phyloP scores from a whole-genome alignment of 2,797 vertebrate genomes.

The Ispidina lecontei region DNA sequence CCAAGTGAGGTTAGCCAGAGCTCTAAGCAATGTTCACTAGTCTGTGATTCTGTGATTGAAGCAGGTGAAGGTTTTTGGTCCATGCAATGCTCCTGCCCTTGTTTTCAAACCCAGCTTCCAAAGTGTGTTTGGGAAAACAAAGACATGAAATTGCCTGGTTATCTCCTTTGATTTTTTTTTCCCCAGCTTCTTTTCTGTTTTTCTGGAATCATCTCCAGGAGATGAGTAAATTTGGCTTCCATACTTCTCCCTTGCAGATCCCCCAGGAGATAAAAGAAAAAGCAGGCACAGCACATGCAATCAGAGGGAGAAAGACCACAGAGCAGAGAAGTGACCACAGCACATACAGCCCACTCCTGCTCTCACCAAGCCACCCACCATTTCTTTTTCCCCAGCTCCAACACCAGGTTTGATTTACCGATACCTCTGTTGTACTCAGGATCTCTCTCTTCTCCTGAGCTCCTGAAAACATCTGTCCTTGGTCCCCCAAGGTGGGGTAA shows the following conservation, averaged over 20 bases:
- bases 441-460: neutral
- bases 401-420: neutral
- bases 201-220: neutral
- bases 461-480: neutral
- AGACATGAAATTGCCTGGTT: neutral
- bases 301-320: neutral
- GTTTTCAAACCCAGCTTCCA: neutral
- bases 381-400: neutral
- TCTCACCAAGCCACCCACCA: neutral
- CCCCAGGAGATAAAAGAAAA: neutral
- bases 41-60: neutral
- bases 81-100: neutral
- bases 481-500: fast-evolving
- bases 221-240: neutral
- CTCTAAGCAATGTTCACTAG: neutral
- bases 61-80: neutral
- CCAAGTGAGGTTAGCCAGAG: neutral
- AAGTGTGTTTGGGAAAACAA: neutral
- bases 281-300: no score
- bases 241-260: neutral
- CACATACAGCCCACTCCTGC: fast-evolving
- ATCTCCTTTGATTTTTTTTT: neutral
- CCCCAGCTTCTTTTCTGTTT: fast-evolving
- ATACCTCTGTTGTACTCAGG: neutral
- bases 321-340: neutral